Conservation (phyloP, 2,113 vertebrate genomes). For the Cygnus buccinator region DNA sequence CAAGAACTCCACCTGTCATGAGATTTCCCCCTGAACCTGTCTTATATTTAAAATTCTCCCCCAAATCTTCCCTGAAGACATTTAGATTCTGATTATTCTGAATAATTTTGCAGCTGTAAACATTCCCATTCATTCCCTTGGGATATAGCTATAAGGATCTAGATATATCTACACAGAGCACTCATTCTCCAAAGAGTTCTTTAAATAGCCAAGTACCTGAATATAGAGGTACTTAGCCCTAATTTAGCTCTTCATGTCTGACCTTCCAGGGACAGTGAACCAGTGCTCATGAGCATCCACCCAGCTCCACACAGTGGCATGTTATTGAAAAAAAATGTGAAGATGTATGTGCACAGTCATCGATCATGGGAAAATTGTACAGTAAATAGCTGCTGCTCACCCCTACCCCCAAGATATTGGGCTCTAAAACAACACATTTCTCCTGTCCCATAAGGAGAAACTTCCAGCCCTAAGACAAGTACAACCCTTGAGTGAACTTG, state of each 20-base stretch:
- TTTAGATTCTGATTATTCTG: not conserved
- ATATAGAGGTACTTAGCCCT: not conserved
- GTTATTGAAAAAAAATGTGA: not conserved
- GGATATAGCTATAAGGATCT: not conserved
- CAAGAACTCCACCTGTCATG: not conserved
- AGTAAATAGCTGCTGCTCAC: not conserved
- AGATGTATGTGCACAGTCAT: not conserved
- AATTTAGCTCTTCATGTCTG: not conserved
- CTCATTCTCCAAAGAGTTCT: not conserved
- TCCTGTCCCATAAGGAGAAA: not conserved
- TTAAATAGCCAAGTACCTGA: not conserved
- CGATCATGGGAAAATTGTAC: not conserved
- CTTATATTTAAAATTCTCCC: not conserved
- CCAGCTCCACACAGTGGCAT: not conserved
- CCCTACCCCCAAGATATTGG: rapidly evolving
- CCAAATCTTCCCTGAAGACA: not conserved
- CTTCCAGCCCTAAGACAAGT: not conserved
- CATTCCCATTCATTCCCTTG: not conserved
- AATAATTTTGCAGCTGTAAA: not conserved
- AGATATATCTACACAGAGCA: not conserved
- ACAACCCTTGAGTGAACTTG: not conserved
- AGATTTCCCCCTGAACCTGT: not conserved
- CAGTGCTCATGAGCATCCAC: not conserved
- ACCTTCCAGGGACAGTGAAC: not conserved
- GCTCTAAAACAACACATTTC: not conserved